phyloP scores from a whole-genome alignment of 2,797 vertebrate species.

The Syngnathus rostellatus region DNA sequence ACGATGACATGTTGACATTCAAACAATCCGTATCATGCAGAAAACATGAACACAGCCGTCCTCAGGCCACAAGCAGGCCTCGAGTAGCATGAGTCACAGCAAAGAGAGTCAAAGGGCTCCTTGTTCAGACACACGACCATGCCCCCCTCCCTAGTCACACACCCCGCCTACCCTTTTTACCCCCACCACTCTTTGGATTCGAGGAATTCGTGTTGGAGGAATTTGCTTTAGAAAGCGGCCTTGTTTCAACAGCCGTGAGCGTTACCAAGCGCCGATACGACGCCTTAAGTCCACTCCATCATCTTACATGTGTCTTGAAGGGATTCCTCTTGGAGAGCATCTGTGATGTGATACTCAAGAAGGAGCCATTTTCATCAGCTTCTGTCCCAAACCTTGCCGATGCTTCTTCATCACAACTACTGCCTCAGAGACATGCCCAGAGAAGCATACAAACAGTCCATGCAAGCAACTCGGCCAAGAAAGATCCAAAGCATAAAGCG shows the following conservation, averaged over 20 bases:
- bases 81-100: constrained; percentile 48
- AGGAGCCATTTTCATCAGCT: no score
- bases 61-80: constrained; percentile 32
- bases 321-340: background rate
- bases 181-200: constrained; percentile 27
- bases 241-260: constrained; percentile 10
- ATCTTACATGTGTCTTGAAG: background rate
- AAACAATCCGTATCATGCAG: constrained; percentile 47
- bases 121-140: constrained; percentile 34
- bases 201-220: constrained; percentile 20
- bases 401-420: no score
- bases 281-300: constrained; percentile 24
- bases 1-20: constrained; percentile 37
- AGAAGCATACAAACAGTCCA: no score
- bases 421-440: no score
- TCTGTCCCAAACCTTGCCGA: no score
- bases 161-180: background rate
- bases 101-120: constrained; percentile 51
- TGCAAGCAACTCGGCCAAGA: no score
- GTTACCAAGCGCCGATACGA: background rate
- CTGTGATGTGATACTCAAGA: no score
- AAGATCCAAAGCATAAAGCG: no score
- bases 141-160: rapidly evolving
- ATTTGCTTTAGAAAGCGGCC: constrained; percentile 8
- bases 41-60: constrained; percentile 37